Percentiles rank a stretch among this genome's conserved stretches.
Conservation (phyloP, 2,888 invertebrate species). For the Diadegma fenestrale region DNA sequence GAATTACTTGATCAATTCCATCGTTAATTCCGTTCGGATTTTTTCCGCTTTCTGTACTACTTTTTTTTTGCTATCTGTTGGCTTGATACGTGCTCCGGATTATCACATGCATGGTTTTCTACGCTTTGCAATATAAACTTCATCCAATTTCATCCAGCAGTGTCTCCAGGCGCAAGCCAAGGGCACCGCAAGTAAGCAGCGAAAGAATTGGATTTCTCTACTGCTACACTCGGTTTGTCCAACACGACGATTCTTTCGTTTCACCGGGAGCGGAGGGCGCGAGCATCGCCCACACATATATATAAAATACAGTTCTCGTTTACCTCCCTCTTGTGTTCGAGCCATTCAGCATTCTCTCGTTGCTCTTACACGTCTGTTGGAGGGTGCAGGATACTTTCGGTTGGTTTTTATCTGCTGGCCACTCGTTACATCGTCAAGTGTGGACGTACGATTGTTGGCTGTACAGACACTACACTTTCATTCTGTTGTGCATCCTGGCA, state of each 20-base stretch:
- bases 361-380: slow-evolving; percentile 21
- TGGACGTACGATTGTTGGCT: slow-evolving; percentile 25
- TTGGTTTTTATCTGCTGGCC: slow-evolving; percentile 24
- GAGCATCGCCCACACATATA: neutral
- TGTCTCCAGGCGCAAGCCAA: slow-evolving; percentile 76
- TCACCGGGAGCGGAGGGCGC: slow-evolving; percentile 51
- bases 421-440: slow-evolving; percentile 30
- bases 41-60: neutral
- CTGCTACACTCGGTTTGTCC: slow-evolving; percentile 67
- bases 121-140: slow-evolving; percentile 73
- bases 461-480: slow-evolving; percentile 11
- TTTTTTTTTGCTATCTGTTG: neutral
- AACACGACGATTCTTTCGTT: slow-evolving; percentile 63
- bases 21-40: neutral
- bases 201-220: slow-evolving; percentile 78
- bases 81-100: neutral
- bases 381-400: slow-evolving; percentile 31
- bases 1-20: neutral
- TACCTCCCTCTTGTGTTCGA: slow-evolving; percentile 41
- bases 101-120: neutral
- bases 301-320: slow-evolving; percentile 24
- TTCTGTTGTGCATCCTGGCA: slow-evolving; percentile 16
- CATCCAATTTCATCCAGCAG: slow-evolving; percentile 67
- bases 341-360: slow-evolving; percentile 26
- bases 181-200: slow-evolving; percentile 75